Evolutionary conservation across 1,140 invertebrate genomes (phyloP), one percentile per base, ranked within the genome.

Genomic region (Anoplolepis gracilipes): DNA sequence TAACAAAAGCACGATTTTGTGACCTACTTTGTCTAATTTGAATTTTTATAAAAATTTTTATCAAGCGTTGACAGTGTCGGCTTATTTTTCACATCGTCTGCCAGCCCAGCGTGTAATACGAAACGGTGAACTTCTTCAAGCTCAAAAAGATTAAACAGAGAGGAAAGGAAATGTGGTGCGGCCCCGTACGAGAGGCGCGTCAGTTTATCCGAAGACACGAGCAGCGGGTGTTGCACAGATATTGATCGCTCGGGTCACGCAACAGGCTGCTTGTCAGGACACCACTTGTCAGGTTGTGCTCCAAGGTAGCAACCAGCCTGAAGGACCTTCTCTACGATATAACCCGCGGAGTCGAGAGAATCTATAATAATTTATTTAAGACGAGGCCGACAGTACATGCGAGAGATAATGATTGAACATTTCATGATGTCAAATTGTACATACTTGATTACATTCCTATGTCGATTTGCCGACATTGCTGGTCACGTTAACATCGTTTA

Each of bases 231-330:
- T 90, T 88, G 88, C 86, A 87, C 73, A 91, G 90, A 92, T 93
- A 93, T 93, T 92, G 92, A 93, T 93, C 92, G 92, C 33, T 33
- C 69, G 73, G 88, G 91, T 92, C 91, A 93, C 92, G 92, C 92
- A 93, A 93, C 92, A 93, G 92, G 92, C 92, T 92, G 92, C 91
- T 92, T 92, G 90, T 92, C 91, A 92, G 88, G 89, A 85, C 77
- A 79, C 90, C 72, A 79, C 88, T 90, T 87, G 87, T 91, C 89
- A 90, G 87, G 65, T 77, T 82, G 55, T 82, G 49, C 65, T 78
- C 77, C 76, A 72, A 78, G 76, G 72, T 77, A 79, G 85, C 59
- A 90, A 77, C 85, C 53, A 49, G 87, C 22, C 70, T 61, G 59
- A 88, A 85, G 87, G 85, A 88, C 70, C 67, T 69, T 81, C 81